phyloP scores from a whole-genome alignment of 2,113 vertebrate species.

The Anhinga rufa region DNA sequence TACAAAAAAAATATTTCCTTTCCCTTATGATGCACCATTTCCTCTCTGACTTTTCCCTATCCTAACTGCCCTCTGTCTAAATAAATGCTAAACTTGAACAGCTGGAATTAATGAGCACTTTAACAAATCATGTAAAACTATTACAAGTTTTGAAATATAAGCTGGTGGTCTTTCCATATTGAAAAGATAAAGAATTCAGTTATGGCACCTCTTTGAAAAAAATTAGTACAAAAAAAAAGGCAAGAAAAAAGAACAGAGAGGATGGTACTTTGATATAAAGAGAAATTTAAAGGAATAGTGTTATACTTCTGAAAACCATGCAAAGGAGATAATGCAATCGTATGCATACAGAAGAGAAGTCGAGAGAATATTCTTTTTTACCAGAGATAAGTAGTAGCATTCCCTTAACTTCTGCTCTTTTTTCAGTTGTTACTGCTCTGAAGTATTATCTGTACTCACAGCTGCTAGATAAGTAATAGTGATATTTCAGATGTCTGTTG shows the following conservation, averaged over 20 bases:
- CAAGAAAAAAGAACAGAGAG: background rate
- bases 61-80: background rate
- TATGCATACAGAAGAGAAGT: background rate
- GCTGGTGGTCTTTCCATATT: background rate
- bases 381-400: background rate
- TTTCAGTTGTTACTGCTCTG: background rate
- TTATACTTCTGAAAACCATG: background rate
- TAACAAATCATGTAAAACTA: background rate
- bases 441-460: background rate
- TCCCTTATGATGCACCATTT: background rate
- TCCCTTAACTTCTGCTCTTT: background rate
- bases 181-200: background rate
- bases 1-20: background rate
- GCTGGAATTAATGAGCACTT: background rate
- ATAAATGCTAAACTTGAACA: background rate
- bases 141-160: background rate
- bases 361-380: background rate
- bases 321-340: background rate
- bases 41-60: background rate
- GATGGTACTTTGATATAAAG: background rate
- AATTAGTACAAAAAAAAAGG: background rate
- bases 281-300: background rate
- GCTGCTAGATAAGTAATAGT: background rate
- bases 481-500: background rate
- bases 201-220: background rate